These are phyloP conservation scores for Gonioctena quinquepunctata DNA, from an alignment of 1,140 invertebrate genomes.

Conservation along the genomic window DNA sequence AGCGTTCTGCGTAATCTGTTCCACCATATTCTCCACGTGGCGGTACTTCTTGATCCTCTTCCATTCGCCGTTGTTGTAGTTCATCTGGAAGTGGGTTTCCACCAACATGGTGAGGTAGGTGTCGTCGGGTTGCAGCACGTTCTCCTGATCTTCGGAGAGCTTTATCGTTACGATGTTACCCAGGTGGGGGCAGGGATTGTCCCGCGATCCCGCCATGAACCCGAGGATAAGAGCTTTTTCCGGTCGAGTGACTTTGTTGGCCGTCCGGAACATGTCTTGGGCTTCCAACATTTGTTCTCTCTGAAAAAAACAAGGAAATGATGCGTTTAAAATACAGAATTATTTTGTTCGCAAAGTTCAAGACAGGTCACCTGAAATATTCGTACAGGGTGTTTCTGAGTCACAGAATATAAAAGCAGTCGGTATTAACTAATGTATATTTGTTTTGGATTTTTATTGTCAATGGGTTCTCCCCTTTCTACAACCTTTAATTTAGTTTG, in stretches of 20 bases:
- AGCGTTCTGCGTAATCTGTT: constrained; percentile 43
- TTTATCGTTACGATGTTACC: constrained; percentile 93
- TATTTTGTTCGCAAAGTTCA: too few species aligned
- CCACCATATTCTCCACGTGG: constrained; percentile 63
- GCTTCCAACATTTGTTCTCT: constrained; percentile 96
- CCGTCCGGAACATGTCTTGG: constrained; percentile 95
- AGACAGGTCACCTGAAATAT: too few species aligned
- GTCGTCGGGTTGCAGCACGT: constrained; percentile 75
- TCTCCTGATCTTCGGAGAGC: constrained; percentile 85
- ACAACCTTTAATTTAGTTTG: too few species aligned
- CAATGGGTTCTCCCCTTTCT: too few species aligned
- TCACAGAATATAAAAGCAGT: too few species aligned
- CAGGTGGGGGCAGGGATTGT: constrained; percentile 92
- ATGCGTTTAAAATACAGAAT: not conserved
- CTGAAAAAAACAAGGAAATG: constrained; percentile 62
- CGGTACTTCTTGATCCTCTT: constrained; percentile 86
- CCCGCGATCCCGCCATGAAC: constrained; percentile 96
- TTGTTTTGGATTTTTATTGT: too few species aligned
- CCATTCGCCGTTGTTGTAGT: constrained; percentile 93
- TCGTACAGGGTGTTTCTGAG: too few species aligned
- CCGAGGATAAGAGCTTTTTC: constrained; percentile 97
- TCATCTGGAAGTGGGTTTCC: constrained; percentile 96
- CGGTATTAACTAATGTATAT: too few species aligned
- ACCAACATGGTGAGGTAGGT: constrained; percentile 76
- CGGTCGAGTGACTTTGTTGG: constrained; percentile 92